Conservation (phyloP, 2,113 vertebrate genomes). For the Cyanoramphus novaezelandiae region DNA sequence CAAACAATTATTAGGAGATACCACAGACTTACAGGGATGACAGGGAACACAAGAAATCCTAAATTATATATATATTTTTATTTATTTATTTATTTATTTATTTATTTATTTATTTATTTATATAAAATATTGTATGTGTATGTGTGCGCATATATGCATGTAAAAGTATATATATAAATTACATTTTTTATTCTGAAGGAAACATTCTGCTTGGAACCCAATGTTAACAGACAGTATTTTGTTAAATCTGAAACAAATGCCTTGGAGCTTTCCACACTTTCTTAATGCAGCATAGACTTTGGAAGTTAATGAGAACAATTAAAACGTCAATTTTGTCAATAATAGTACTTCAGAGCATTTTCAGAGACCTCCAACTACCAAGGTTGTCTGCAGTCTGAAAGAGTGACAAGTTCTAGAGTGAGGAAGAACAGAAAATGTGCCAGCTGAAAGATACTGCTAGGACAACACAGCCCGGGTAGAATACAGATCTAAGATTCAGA, state of each 20-base stretch:
- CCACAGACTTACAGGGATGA: not conserved
- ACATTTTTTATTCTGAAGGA: not conserved
- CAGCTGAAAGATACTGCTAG: not conserved
- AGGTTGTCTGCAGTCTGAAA: not conserved
- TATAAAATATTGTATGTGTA: not conserved
- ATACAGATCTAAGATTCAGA: not conserved
- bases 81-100: too few relatives aligned
- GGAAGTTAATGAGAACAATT: conserved; percentile 47
- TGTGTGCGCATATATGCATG: not conserved
- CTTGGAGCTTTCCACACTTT: not conserved
- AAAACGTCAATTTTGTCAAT: conserved; percentile 31
- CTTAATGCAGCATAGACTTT: not conserved
- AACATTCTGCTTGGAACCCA: not conserved
- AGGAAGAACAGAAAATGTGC: not conserved
- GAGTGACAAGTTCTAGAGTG: not conserved
- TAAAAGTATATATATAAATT: not conserved
- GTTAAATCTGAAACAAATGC: not conserved
- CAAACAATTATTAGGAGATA: not conserved
- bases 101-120: too few relatives aligned
- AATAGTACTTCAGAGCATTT: conserved; percentile 1
- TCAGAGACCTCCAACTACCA: not conserved
- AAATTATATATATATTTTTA: too few relatives aligned
- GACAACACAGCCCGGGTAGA: not conserved
- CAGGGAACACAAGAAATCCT: not conserved
- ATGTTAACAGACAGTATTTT: not conserved